Evolutionary conservation across 1,140 invertebrate genomes (phyloP).

Genomic region (Liolophura sinensis): DNA sequence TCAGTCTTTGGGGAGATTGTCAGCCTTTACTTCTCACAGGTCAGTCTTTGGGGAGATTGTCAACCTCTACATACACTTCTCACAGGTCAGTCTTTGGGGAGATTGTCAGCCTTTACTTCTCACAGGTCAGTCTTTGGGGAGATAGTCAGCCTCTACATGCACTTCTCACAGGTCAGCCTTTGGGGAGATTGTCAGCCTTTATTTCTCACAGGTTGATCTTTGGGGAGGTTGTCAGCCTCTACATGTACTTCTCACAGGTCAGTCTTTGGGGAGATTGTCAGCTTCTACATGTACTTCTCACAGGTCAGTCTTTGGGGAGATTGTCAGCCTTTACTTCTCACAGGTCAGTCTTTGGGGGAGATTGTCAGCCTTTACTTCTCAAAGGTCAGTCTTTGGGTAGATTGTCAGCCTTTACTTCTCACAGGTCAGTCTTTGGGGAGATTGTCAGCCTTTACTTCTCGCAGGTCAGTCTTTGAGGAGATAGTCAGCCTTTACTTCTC

Average conservation of each 20-base stretch:
- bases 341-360: no score
- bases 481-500: slow-evolving; percentile 50
- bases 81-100: no score
- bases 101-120: slow-evolving; percentile 50
- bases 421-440: no score
- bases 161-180: no score
- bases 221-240: slow-evolving; percentile 46
- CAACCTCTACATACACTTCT: slow-evolving; percentile 50
- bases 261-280: slow-evolving; percentile 43
- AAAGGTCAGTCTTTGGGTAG: no score
- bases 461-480: no score
- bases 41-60: slow-evolving; percentile 46
- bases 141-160: slow-evolving; percentile 49
- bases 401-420: slow-evolving; percentile 51
- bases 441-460: slow-evolving; percentile 51
- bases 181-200: slow-evolving; percentile 46
- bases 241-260: no score
- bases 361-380: slow-evolving; percentile 51
- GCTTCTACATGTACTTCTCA: slow-evolving; percentile 50
- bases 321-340: slow-evolving; percentile 49
- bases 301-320: no score
- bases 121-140: no score
- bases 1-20: slow-evolving; percentile 46
- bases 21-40: slow-evolving; percentile 49
- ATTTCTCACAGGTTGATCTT: no score